Conservation (phyloP, 2,888 invertebrate genomes). For the Malachius bipustulatus region DNA sequence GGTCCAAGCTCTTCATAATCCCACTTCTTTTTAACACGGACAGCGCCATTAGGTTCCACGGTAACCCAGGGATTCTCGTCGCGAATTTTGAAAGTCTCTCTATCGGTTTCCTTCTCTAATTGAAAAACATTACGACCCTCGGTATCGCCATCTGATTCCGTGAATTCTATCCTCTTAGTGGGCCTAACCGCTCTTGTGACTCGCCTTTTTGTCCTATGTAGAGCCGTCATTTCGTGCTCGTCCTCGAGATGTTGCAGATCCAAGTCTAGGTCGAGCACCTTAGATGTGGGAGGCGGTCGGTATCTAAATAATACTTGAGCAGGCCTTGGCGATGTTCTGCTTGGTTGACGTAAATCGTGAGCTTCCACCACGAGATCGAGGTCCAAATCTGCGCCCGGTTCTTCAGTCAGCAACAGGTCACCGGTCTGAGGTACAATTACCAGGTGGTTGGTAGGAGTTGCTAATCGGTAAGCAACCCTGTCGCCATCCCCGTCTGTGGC, state of each 20-base stretch:
- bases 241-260: slow-evolving; percentile 37
- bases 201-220: slow-evolving; percentile 61
- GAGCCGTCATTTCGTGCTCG: slow-evolving; percentile 41
- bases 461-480: slow-evolving; percentile 74
- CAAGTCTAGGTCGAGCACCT: slow-evolving; percentile 46
- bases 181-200: slow-evolving; percentile 86
- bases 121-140: slow-evolving; percentile 83
- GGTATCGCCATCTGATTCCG: slow-evolving; percentile 80
- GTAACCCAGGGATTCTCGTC: slow-evolving; percentile 92
- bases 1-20: slow-evolving; percentile 90
- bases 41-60: slow-evolving; percentile 82
- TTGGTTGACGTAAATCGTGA: slow-evolving; percentile 69
- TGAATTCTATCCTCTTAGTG: slow-evolving; percentile 86
- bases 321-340: slow-evolving; percentile 54
- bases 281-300: slow-evolving; percentile 41
- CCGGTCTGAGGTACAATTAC: slow-evolving; percentile 91
- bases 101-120: slow-evolving; percentile 81
- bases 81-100: slow-evolving; percentile 85
- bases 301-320: slow-evolving; percentile 71
- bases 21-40: slow-evolving; percentile 92
- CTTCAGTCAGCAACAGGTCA: slow-evolving; percentile 70
- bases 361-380: slow-evolving; percentile 65
- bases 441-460: slow-evolving; percentile 67
- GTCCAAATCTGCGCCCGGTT: slow-evolving; percentile 50
- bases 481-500: slow-evolving; percentile 89